phyloP scores from a whole-genome alignment of 2,888 invertebrate genomes.

The Leptinotarsa rubiginosa region DNA sequence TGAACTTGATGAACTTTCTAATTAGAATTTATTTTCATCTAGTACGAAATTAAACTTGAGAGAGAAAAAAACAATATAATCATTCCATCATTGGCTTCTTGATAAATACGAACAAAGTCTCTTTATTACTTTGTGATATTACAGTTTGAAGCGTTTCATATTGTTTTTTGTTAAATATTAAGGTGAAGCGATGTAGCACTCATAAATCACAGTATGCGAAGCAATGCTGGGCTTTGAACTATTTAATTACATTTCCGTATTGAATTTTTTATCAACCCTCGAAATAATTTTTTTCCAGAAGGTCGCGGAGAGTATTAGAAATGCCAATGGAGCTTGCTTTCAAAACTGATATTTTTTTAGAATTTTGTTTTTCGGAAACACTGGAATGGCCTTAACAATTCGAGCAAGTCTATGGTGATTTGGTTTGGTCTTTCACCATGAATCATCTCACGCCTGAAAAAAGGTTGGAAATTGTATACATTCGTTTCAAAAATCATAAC shows the following conservation, averaged over 20 bases:
- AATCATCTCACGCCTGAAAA: no score
- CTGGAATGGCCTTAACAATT: no score
- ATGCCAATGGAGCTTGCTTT: no score
- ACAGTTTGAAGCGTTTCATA: constrained; percentile 11
- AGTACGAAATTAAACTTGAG: constrained; percentile 1
- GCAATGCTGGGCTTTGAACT: background rate
- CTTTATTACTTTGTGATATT: constrained; percentile 7
- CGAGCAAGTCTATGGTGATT: no score
- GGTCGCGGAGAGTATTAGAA: no score
- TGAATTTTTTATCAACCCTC: background rate
- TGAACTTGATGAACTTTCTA: constrained; percentile 11
- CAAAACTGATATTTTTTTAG: no score
- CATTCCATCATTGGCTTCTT: background rate
- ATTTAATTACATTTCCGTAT: background rate
- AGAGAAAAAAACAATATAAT: constrained; percentile 10
- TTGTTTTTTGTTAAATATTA: background rate
- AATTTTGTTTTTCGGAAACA: no score
- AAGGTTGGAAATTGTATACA: no score
- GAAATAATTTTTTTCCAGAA: background rate
- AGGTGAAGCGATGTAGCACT: background rate
- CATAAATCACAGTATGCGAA: background rate
- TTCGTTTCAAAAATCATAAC: no score
- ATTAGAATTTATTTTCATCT: constrained; percentile 7
- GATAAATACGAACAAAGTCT: background rate
- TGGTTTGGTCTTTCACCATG: no score